phyloP scores from a whole-genome alignment of 2,888 invertebrate species.

The Carabus problematicus region DNA sequence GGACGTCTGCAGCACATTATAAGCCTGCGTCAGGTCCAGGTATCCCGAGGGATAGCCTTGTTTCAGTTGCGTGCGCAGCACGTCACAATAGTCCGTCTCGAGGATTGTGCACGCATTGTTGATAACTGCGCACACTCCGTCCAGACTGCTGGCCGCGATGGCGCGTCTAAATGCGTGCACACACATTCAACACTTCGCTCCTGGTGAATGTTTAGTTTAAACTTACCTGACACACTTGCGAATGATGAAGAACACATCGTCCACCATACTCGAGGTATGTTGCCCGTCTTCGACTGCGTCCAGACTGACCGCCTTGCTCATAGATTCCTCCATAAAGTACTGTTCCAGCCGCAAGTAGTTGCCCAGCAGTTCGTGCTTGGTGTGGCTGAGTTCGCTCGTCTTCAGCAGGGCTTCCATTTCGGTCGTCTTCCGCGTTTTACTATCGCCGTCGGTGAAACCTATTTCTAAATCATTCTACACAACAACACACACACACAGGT shows the following conservation, averaged over 20 bases:
- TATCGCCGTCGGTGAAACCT: slow-evolving; percentile 62
- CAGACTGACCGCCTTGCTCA: slow-evolving; percentile 86
- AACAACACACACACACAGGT: slow-evolving; percentile 12
- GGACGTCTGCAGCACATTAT: slow-evolving; percentile 80
- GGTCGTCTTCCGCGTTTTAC: slow-evolving; percentile 59
- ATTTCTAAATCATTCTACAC: slow-evolving; percentile 70
- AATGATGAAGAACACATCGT: slow-evolving; percentile 97
- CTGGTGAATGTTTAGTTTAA: too few species aligned
- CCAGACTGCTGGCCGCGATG: slow-evolving; percentile 89
- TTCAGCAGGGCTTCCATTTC: slow-evolving; percentile 72
- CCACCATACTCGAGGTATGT: slow-evolving; percentile 90
- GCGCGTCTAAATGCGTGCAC: slow-evolving; percentile 68
- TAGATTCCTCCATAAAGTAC: slow-evolving; percentile 94
- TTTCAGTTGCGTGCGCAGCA: slow-evolving; percentile 75
- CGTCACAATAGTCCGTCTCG: slow-evolving; percentile 82
- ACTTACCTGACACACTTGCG: slow-evolving; percentile 92
- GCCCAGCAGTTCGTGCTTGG: slow-evolving; percentile 84
- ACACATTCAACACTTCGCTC: slow-evolving; percentile 45
- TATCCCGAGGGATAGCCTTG: slow-evolving; percentile 82
- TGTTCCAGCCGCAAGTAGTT: slow-evolving; percentile 92
- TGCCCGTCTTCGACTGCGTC: slow-evolving; percentile 77
- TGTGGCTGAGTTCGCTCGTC: slow-evolving; percentile 75
- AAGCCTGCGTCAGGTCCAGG: slow-evolving; percentile 80
- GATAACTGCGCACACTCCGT: slow-evolving; percentile 95
- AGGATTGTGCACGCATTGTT: slow-evolving; percentile 90